A percentile compares a stretch with the other conserved stretches of the same genome.
phyloP scores from a whole-genome alignment of 2,797 vertebrate genomes.

The Diplodus sargus region DNA sequence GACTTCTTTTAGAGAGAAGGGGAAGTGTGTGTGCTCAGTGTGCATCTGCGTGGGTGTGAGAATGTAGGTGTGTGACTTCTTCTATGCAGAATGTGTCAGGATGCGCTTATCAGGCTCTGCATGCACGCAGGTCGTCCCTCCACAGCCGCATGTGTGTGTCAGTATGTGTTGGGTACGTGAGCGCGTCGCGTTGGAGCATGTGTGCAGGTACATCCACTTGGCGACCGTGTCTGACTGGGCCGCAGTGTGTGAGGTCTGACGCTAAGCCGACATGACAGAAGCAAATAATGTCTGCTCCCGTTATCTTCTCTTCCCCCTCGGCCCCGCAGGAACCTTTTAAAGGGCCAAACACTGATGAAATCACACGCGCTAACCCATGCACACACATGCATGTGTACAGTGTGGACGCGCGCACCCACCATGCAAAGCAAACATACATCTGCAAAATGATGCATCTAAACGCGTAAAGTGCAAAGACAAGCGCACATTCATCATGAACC shows the following conservation, averaged over 20 bases:
- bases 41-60: conserved; percentile 45
- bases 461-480: not conserved
- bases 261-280: conserved; percentile 87
- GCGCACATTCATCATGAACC: not conserved
- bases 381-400: conserved; percentile 23
- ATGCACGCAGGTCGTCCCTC: conserved; percentile 35
- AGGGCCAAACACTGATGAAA: conserved; percentile 80
- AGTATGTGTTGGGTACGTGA: conserved; percentile 39
- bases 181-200: conserved; percentile 43
- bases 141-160: conserved; percentile 28
- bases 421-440: conserved; percentile 12
- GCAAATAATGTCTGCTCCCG: conserved; percentile 89
- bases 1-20: conserved; percentile 31
- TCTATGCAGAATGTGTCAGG: conserved; percentile 54
- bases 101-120: conserved; percentile 37
- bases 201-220: conserved; percentile 79
- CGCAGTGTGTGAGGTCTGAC: conserved; percentile 81
- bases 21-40: conserved; percentile 34
- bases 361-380: conserved; percentile 34
- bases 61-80: conserved; percentile 48
- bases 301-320: conserved; percentile 82
- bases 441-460: conserved; percentile 16
- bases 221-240: conserved; percentile 73
- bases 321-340: conserved; percentile 84
- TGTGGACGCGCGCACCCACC: conserved; percentile 15